These are phyloP conservation scores for Clitarchus hookeri DNA, from an alignment of 2,888 invertebrate genomes.

Conservation along the genomic window DNA sequence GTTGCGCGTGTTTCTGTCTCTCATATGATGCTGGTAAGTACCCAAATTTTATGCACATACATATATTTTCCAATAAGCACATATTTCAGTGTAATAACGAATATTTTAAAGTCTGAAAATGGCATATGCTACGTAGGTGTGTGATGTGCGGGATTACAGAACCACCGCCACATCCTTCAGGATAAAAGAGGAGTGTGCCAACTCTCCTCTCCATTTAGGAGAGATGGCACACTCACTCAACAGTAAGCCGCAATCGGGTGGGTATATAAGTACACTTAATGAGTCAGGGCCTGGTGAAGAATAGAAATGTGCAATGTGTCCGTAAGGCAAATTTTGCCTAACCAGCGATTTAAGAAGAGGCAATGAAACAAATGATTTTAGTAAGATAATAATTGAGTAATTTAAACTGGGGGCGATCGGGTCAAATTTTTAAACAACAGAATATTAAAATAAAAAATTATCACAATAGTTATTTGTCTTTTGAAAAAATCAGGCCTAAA, in stretches of 20 bases:
- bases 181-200: not conserved
- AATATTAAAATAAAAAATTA: too few species aligned
- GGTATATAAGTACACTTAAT: not conserved
- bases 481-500: too few species aligned
- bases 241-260: not conserved
- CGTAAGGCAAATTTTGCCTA: not conserved
- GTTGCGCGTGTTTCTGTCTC: not conserved
- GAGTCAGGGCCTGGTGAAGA: too few species aligned
- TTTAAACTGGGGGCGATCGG: too few species aligned
- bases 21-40: not conserved
- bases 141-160: not conserved
- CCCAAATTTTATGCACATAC: not conserved
- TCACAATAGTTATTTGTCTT: too few species aligned
- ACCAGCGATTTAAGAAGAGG: not conserved
- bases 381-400: not conserved
- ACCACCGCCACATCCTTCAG: not conserved
- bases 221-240: not conserved
- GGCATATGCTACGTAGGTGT: not conserved
- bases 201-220: constrained; percentile 18
- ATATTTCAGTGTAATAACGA: not conserved
- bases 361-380: not conserved
- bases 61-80: not conserved
- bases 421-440: too few species aligned
- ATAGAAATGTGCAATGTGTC: too few species aligned
- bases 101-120: not conserved